A percentile compares a stretch with the other conserved stretches of the same genome.
Conservation (phyloP, 1,140 invertebrate genomes). For the Eulimnadia texana region DNA sequence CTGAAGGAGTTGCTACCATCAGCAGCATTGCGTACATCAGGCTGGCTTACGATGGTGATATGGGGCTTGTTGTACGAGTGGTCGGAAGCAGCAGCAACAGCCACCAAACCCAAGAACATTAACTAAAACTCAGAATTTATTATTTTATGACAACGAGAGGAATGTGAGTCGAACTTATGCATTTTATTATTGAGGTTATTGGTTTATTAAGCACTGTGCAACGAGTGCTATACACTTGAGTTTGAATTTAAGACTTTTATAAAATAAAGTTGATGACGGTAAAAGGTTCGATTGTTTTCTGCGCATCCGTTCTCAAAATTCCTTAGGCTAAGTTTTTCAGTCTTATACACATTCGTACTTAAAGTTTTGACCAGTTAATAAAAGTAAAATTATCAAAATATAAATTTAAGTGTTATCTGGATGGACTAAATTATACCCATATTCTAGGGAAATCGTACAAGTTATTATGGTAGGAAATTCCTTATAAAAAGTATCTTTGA, state of each 20-base stretch:
- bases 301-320: no score
- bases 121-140: not conserved
- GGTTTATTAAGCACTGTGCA: not conserved
- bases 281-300: no score
- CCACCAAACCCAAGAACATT: not conserved
- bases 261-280: no score
- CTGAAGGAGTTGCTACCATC: conserved; percentile 4
- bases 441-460: no score
- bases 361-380: no score
- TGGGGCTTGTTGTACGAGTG: not conserved
- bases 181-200: not conserved
- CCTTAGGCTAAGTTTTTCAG: no score
- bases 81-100: not conserved
- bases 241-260: not conserved
- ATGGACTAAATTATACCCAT: no score
- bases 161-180: not conserved
- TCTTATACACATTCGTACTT: no score
- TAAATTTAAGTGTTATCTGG: no score
- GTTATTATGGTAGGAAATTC: no score
- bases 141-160: not conserved
- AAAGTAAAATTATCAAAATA: no score
- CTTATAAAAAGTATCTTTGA: no score
- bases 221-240: not conserved
- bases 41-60: conserved; percentile 7
- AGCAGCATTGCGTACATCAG: conserved; percentile 5